Conservation (phyloP, 1,140 invertebrate genomes). For the Melipona quadrifasciata region DNA sequence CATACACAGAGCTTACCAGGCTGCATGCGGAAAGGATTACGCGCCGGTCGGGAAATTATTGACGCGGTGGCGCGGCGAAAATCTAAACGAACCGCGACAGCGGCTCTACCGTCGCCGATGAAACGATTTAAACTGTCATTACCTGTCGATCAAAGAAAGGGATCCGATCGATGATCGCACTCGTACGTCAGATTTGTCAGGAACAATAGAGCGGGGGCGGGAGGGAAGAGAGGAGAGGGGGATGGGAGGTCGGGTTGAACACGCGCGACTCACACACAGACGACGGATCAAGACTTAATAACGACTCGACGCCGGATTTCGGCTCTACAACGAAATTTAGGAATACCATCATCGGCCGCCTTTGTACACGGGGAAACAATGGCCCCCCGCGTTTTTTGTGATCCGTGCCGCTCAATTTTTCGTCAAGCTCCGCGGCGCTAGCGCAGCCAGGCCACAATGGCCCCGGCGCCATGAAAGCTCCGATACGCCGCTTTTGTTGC, state of each 20-base stretch:
- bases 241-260: not conserved
- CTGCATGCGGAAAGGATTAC: conserved; percentile 76
- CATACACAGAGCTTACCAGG: conserved; percentile 70
- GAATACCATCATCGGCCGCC: conserved; percentile 39
- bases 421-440: not conserved
- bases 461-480: not conserved
- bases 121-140: conserved; percentile 75
- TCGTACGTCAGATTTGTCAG: conserved; percentile 76
- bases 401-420: conserved; percentile 45
- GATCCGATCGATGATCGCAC: conserved; percentile 74
- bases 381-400: conserved; percentile 8
- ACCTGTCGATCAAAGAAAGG: conserved; percentile 77
- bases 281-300: conserved; percentile 77
- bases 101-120: conserved; percentile 53
- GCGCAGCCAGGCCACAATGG: conserved; percentile 14
- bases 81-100: conserved; percentile 63
- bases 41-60: conserved; percentile 58
- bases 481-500: conserved; percentile 35
- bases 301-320: conserved; percentile 64
- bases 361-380: conserved; percentile 49
- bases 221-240: conserved; percentile 26
- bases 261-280: conserved; percentile 35
- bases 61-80: conserved; percentile 28
- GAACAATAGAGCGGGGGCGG: conserved; percentile 66
- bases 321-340: conserved; percentile 55